Percentiles rank a stretch among this genome's conserved stretches.
Conservation (phyloP, 2,888 invertebrate genomes). For the Cataglyphis altisquamis region DNA sequence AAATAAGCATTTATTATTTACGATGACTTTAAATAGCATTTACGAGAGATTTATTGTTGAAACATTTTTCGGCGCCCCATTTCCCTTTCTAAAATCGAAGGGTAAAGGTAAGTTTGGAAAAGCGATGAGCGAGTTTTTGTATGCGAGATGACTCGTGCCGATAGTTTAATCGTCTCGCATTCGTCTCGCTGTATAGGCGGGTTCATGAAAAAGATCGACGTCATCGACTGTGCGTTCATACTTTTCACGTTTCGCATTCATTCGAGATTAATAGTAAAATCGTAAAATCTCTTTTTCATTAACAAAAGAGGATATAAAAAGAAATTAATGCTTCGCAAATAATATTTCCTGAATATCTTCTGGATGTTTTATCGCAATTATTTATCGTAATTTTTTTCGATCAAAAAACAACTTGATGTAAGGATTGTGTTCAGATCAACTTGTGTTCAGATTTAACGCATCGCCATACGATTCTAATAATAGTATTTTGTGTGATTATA, state of each 20-base stretch:
- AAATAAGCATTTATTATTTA: not conserved
- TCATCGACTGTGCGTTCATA: slow-evolving; percentile 62
- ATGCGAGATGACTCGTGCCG: slow-evolving; percentile 66
- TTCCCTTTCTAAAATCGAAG: slow-evolving; percentile 33
- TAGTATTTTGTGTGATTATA: not conserved
- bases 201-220: slow-evolving; percentile 73
- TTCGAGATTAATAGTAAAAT: slow-evolving; percentile 20
- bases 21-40: not conserved
- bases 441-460: not conserved
- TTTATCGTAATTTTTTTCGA: not conserved
- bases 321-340: not conserved
- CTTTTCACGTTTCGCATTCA: slow-evolving; percentile 18
- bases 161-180: slow-evolving; percentile 74
- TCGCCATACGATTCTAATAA: not conserved
- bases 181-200: slow-evolving; percentile 73
- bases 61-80: not conserved
- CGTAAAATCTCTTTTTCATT: not conserved
- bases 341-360: not conserved
- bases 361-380: not conserved
- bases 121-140: slow-evolving; percentile 17
- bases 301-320: not conserved
- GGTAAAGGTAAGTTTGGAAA: slow-evolving; percentile 14
- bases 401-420: not conserved
- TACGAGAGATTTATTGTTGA: not conserved
- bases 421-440: not conserved